A percentile compares a stretch with the other conserved stretches of the same genome.
phyloP scores from a whole-genome alignment of 53 echinoderm and acorn worm genomes.

The Pentamera pediparva region DNA sequence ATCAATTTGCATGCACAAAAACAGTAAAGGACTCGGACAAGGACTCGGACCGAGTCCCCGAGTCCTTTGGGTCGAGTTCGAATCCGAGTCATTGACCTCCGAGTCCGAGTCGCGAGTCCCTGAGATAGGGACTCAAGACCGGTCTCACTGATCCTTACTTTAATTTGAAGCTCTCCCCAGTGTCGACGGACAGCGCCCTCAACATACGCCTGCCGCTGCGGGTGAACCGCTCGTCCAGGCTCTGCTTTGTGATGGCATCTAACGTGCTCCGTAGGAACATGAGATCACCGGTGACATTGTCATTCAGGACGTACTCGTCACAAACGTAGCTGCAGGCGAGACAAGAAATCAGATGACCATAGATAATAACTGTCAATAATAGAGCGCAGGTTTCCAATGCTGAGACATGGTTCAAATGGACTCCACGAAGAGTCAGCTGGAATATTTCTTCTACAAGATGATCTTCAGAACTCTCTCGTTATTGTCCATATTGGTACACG shows the following conservation, averaged over 20 bases:
- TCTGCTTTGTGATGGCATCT: slow-evolving; percentile 84
- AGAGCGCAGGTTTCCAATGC: too few relatives aligned
- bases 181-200: slow-evolving; percentile 81
- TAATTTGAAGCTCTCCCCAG: slow-evolving; percentile 53
- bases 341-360: neutral
- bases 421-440: neutral
- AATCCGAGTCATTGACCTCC: too few relatives aligned
- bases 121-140: neutral
- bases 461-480: too few relatives aligned
- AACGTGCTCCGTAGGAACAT: slow-evolving; percentile 77
- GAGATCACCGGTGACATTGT: slow-evolving; percentile 77
- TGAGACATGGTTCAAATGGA: neutral
- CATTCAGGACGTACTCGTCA: slow-evolving; percentile 89
- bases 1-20: neutral
- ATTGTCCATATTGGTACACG: too few relatives aligned
- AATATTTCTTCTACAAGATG: too few relatives aligned
- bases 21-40: neutral
- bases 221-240: slow-evolving; percentile 68
- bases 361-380: neutral
- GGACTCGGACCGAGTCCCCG: too few relatives aligned
- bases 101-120: too few relatives aligned
- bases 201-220: slow-evolving; percentile 71
- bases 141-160: slow-evolving; percentile 2
- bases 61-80: too few relatives aligned
- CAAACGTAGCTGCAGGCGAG: slow-evolving; percentile 60